Evolutionary conservation across 2,797 vertebrate species (phyloP).

Genomic region (Ctenochaetus hawaiiensis): DNA sequence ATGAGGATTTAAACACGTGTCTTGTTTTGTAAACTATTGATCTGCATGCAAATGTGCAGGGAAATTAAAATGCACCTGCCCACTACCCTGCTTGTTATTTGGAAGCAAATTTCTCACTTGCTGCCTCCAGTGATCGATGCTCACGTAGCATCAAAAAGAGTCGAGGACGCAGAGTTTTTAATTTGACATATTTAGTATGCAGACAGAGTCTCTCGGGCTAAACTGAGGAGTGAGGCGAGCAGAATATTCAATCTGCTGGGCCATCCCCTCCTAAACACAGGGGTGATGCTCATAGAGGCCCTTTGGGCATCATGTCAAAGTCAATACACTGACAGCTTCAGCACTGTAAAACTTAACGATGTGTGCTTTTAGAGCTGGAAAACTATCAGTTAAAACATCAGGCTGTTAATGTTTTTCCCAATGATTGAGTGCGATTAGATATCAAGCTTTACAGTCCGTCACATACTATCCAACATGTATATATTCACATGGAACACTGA

Average conservation of each 20-base stretch:
- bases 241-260: slow-evolving; percentile 59
- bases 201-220: slow-evolving; percentile 55
- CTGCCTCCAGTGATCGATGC: slow-evolving; percentile 34
- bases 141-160: slow-evolving; percentile 39
- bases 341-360: slow-evolving; percentile 50
- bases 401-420: slow-evolving; percentile 16
- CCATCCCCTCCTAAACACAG: slow-evolving; percentile 60
- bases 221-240: slow-evolving; percentile 50
- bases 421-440: slow-evolving; percentile 31
- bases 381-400: slow-evolving; percentile 35
- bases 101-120: slow-evolving; percentile 42
- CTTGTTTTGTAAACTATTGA: slow-evolving; percentile 45
- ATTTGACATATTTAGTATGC: slow-evolving; percentile 68
- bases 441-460: slow-evolving; percentile 30
- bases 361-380: slow-evolving; percentile 45
- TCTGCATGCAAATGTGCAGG: slow-evolving; percentile 26
- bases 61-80: slow-evolving; percentile 41
- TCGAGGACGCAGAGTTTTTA: slow-evolving; percentile 51
- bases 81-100: slow-evolving; percentile 29
- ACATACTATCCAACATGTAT: background rate
- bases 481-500: slow-evolving; percentile 25
- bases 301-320: slow-evolving; percentile 45
- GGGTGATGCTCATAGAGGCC: slow-evolving; percentile 43
- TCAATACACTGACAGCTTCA: slow-evolving; percentile 12
- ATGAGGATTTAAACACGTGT: background rate